A percentile compares a stretch with the other conserved stretches of the same genome.
phyloP scores from a whole-genome alignment of 2,888 invertebrate genomes.

The Drosophila infuscata region DNA sequence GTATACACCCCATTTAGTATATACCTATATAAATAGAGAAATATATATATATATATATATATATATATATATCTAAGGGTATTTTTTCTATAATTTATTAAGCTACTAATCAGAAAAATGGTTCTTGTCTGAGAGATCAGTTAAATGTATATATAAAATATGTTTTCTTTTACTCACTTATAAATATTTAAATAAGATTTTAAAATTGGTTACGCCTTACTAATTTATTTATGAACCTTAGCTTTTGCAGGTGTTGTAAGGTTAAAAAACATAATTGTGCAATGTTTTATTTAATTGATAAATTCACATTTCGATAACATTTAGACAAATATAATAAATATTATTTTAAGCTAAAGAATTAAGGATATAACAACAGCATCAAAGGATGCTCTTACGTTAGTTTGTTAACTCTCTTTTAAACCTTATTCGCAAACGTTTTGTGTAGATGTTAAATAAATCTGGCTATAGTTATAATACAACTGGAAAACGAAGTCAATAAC shows the following conservation, averaged over 20 bases:
- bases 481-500: neutral
- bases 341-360: neutral
- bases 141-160: neutral
- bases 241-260: too few relatives aligned
- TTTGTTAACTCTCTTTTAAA: neutral
- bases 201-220: neutral
- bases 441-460: neutral
- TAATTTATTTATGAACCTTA: too few relatives aligned
- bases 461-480: neutral
- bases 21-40: too few relatives aligned
- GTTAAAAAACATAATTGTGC: too few relatives aligned
- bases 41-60: neutral
- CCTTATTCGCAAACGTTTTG: neutral
- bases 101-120: too few relatives aligned
- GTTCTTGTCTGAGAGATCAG: too few relatives aligned
- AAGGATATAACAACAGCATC: neutral
- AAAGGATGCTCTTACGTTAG: neutral
- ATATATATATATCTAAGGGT: neutral
- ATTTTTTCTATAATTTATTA: neutral
- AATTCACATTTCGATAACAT: too few relatives aligned
- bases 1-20: constrained; percentile 1
- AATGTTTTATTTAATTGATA: too few relatives aligned
- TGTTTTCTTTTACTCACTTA: neutral
- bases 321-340: neutral
- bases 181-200: neutral